A percentile compares a stretch with the other conserved stretches of the same genome.
These are phyloP conservation scores for Mimas tiliae DNA, from an alignment of 2,888 invertebrate genomes.

Conservation along the genomic window DNA sequence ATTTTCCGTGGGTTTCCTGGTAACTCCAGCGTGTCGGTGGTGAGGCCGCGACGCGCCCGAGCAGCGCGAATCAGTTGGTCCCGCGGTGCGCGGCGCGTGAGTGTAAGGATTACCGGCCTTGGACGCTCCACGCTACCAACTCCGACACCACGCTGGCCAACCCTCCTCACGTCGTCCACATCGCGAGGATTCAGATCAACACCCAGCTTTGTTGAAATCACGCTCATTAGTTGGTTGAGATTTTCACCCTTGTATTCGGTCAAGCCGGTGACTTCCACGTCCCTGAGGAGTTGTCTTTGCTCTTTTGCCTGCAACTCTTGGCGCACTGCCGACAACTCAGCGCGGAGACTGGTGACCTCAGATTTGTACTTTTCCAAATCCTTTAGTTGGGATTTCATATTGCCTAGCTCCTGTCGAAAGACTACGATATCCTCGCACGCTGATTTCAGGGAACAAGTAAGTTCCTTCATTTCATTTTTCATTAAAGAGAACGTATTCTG, in stretches of 20 bases:
- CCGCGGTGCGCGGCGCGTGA: too few relatives aligned
- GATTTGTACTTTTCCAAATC: not conserved
- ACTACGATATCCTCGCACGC: not conserved
- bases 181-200: not conserved
- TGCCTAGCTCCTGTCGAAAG: not conserved
- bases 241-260: slow-evolving; percentile 2
- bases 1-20: not conserved
- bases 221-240: not conserved
- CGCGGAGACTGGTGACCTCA: not conserved
- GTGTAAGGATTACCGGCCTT: too few relatives aligned
- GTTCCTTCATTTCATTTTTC: not conserved
- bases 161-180: not conserved
- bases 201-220: not conserved
- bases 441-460: not conserved
- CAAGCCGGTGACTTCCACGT: not conserved
- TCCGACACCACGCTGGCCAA: not conserved
- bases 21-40: too few relatives aligned
- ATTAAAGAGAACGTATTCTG: not conserved
- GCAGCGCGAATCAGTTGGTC: too few relatives aligned
- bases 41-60: too few relatives aligned
- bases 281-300: not conserved
- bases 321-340: not conserved
- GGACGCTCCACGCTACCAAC: not conserved
- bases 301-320: not conserved
- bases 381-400: not conserved